phyloP scores from a whole-genome alignment of 30 jellyfish, hydroid and myxozoan genomes.

The Aurelia sp. region DNA sequence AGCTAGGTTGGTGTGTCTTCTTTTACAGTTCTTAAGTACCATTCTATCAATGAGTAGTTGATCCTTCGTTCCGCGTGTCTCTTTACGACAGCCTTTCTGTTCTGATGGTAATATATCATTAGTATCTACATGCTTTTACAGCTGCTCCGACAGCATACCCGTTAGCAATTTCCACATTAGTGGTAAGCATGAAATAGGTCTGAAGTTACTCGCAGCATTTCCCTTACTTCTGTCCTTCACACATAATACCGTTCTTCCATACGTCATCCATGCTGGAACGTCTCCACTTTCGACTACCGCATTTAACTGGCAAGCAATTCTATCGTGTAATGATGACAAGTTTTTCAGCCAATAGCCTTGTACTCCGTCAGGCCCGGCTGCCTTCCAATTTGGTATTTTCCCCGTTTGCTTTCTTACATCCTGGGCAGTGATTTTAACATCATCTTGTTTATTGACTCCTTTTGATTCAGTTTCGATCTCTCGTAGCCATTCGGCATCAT shows the following conservation, averaged over 20 bases:
- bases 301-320: too few relatives aligned
- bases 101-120: slow-evolving; percentile 30
- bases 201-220: too few relatives aligned
- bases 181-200: background rate
- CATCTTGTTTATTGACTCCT: slow-evolving; percentile 31
- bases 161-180: too few relatives aligned
- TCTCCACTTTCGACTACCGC: too few relatives aligned
- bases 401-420: slow-evolving; percentile 1
- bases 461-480: slow-evolving; percentile 7
- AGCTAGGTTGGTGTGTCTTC: too few relatives aligned
- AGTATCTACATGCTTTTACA: slow-evolving; percentile 34
- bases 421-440: slow-evolving; percentile 11
- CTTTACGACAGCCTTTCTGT: slow-evolving; percentile 44
- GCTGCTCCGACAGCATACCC: background rate
- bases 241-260: too few relatives aligned
- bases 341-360: too few relatives aligned
- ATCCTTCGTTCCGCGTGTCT: slow-evolving; percentile 33
- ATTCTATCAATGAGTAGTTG: too few relatives aligned
- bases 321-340: too few relatives aligned
- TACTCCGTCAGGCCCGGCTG: slow-evolving; percentile 15
- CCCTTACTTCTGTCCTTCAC: too few relatives aligned
- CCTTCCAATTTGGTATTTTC: background rate
- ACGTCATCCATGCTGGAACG: too few relatives aligned
- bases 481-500: slow-evolving; percentile 9
- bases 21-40: too few relatives aligned